Conservation (phyloP, 2,797 vertebrate species). For the Platyrinchus mystaceus region DNA sequence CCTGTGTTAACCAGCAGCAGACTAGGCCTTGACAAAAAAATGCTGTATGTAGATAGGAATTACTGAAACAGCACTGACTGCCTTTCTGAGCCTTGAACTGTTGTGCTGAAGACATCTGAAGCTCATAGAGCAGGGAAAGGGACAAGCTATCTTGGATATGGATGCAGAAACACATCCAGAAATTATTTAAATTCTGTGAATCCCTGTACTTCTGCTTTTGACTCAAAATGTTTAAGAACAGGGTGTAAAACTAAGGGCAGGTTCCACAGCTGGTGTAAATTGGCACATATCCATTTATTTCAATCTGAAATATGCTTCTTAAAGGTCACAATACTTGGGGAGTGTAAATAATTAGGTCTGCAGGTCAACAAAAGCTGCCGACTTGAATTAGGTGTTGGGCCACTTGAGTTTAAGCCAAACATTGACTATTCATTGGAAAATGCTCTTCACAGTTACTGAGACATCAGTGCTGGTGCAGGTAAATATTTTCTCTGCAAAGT, state of each 20-base stretch:
- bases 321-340: constrained; percentile 50
- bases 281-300: constrained; percentile 3
- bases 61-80: background rate
- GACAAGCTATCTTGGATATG: background rate
- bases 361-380: constrained; percentile 19
- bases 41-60: background rate
- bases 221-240: constrained; percentile 38
- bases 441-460: constrained; percentile 39
- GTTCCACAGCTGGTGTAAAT: background rate
- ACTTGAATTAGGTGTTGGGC: constrained; percentile 50
- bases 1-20: background rate
- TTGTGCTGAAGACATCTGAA: background rate
- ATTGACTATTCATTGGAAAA: constrained; percentile 61
- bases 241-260: constrained; percentile 10
- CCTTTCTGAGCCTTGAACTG: background rate
- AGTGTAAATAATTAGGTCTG: constrained; percentile 53
- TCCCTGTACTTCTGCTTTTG: background rate
- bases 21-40: background rate
- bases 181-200: background rate
- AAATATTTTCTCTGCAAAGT: constrained; percentile 61
- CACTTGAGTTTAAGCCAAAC: constrained; percentile 61
- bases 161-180: background rate
- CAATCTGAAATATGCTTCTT: constrained; percentile 3
- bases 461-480: constrained; percentile 8
- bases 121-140: background rate